Conservation (phyloP, 2,888 invertebrate species). For the Tipula unca region DNA sequence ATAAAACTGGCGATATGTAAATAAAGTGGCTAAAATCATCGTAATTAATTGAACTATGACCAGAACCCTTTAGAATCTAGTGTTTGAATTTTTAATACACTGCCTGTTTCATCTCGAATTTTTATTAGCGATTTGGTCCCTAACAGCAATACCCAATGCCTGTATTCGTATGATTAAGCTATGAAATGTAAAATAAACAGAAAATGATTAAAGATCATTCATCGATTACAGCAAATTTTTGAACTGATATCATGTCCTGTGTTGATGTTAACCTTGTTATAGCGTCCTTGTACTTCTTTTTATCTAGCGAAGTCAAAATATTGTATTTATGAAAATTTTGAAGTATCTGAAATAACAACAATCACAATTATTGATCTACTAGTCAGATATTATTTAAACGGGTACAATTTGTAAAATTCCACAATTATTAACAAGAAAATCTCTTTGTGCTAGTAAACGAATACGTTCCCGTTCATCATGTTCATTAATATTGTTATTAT, state of each 20-base stretch:
- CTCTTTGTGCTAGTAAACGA: slow-evolving; percentile 55
- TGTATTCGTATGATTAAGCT: neutral
- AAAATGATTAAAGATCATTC: neutral
- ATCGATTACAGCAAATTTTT: neutral
- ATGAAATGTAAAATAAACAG: neutral
- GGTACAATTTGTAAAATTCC: slow-evolving; percentile 57
- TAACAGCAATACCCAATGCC: neutral
- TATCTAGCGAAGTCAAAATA: slow-evolving; percentile 36
- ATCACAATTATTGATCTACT: too few species aligned
- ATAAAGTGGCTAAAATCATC: neutral
- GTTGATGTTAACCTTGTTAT: slow-evolving; percentile 22
- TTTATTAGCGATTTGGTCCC: neutral
- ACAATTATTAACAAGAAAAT: slow-evolving; percentile 59
- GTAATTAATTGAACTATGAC: neutral
- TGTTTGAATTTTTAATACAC: neutral
- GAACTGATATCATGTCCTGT: neutral
- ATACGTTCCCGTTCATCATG: slow-evolving; percentile 64
- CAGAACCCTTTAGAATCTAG: neutral
- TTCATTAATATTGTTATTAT: slow-evolving; percentile 30
- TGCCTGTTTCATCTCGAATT: neutral
- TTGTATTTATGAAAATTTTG: slow-evolving; percentile 31
- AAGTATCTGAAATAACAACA: slow-evolving; percentile 33
- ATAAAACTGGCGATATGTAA: too few species aligned
- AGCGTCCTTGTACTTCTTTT: slow-evolving; percentile 31
- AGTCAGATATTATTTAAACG: slow-evolving; percentile 25